These are phyloP conservation scores for Blastobasis lacticolella DNA, from an alignment of 2,888 invertebrate species.

Conservation along the genomic window DNA sequence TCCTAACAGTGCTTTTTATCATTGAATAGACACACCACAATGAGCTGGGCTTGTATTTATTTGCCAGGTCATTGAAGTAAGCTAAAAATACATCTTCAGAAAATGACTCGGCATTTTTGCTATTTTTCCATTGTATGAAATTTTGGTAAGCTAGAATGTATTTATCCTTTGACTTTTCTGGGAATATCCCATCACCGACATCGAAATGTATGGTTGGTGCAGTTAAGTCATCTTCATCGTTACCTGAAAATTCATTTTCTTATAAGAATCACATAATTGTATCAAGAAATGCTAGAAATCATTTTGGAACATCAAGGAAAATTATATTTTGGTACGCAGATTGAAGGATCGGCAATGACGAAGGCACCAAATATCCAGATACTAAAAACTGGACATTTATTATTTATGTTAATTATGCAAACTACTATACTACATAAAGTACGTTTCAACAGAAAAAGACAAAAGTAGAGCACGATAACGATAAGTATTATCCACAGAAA, in stretches of 20 bases:
- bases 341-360: too few species aligned
- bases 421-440: too few species aligned
- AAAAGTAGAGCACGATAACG: too few species aligned
- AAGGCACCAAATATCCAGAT: too few species aligned
- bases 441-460: too few species aligned
- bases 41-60: slow-evolving; percentile 8
- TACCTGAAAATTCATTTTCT: not conserved
- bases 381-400: too few species aligned
- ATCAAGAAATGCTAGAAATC: too few species aligned
- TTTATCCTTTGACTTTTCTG: not conserved
- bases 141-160: not conserved
- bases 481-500: too few species aligned
- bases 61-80: slow-evolving; percentile 11
- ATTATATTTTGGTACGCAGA: too few species aligned
- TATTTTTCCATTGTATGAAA: slow-evolving; percentile 10
- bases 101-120: slow-evolving; percentile 6
- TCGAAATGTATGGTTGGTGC: not conserved
- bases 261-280: too few species aligned
- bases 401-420: too few species aligned
- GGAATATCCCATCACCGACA: not conserved
- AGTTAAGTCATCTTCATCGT: not conserved
- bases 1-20: slow-evolving; percentile 12
- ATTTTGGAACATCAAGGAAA: too few species aligned
- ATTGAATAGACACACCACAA: slow-evolving; percentile 15
- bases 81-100: slow-evolving; percentile 13